Evolutionary conservation across 2,888 invertebrate species (phyloP).

Genomic region (Tenodera sinensis): DNA sequence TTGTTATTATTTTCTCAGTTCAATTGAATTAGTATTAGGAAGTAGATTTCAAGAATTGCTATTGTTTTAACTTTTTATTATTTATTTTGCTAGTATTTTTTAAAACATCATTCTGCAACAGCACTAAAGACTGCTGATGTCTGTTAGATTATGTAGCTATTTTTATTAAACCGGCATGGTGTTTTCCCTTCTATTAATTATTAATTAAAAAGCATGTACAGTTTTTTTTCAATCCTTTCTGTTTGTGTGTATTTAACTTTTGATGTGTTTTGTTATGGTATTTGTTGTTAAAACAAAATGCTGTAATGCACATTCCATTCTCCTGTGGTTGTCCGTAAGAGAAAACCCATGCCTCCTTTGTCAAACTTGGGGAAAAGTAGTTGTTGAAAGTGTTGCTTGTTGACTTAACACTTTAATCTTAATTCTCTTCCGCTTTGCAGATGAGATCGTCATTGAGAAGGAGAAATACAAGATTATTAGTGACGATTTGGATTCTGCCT

Average conservation of each 20-base stretch:
- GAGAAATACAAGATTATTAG: slow-evolving; percentile 99
- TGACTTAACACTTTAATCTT: slow-evolving; percentile 7
- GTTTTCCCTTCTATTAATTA: background rate
- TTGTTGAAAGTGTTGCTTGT: slow-evolving; percentile 5
- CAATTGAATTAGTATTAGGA: background rate
- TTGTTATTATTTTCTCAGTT: background rate
- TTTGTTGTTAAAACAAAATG: background rate
- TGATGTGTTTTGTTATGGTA: background rate
- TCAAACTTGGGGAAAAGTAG: slow-evolving; percentile 25
- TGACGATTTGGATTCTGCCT: slow-evolving; percentile 99
- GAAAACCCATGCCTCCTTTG: background rate
- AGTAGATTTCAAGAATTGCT: background rate
- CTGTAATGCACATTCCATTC: background rate
- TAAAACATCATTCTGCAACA: background rate
- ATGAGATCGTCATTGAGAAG: slow-evolving; percentile 94
- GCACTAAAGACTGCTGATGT: background rate
- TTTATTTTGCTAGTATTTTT: background rate
- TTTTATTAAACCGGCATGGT: background rate
- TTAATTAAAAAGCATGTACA: background rate
- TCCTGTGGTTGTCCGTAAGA: background rate
- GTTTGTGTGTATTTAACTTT: background rate
- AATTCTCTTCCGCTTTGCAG: slow-evolving; percentile 52
- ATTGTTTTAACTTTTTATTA: background rate
- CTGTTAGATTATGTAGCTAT: background rate
- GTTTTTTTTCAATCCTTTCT: background rate